Evolutionary conservation across 1,140 invertebrate species (phyloP).

Genomic region (Aphis craccivora): DNA sequence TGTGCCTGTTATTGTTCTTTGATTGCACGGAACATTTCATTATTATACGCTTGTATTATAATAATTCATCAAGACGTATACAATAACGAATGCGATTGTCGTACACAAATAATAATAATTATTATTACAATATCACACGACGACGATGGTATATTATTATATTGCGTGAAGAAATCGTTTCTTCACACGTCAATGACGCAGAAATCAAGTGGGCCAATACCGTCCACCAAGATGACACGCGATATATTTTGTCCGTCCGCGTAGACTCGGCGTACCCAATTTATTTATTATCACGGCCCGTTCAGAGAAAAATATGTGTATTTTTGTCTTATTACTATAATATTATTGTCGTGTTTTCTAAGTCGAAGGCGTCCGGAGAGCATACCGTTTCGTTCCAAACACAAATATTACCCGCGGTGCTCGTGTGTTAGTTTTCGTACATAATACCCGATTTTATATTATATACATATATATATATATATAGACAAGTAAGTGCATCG

Average conservation of each 20-base stretch:
- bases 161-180: background rate
- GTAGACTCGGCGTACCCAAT: background rate
- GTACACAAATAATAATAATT: conserved; percentile 5
- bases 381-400: background rate
- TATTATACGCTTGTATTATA: background rate
- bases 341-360: background rate
- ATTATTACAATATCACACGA: background rate
- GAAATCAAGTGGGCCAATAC: conserved; percentile 22
- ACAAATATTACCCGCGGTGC: background rate
- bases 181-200: conserved; percentile 10
- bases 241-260: background rate
- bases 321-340: background rate
- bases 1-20: background rate
- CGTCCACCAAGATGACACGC: background rate
- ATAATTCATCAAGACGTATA: background rate
- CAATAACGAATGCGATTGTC: background rate
- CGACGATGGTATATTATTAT: background rate
- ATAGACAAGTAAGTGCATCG: background rate
- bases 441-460: background rate
- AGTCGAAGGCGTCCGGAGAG: background rate
- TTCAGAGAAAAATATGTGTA: background rate
- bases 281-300: background rate
- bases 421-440: background rate
- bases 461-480: too few relatives aligned
- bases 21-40: conserved; percentile 2